Evolutionary conservation across 2,797 vertebrate genomes (phyloP).

Genomic region (Atherinosoma microstoma): DNA sequence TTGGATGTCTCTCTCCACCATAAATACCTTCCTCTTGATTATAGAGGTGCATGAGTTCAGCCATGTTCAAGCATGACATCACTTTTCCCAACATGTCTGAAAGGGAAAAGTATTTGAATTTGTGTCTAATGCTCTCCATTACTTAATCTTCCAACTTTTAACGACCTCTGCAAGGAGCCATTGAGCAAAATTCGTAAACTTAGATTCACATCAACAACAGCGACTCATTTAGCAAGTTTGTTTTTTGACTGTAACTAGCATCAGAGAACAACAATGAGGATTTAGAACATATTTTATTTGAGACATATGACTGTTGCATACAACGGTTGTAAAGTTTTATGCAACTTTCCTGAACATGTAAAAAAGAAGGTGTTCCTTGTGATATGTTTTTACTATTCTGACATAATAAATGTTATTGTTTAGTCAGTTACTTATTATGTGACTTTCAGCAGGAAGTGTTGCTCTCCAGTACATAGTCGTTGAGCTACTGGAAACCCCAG

Average conservation of each 20-base stretch:
- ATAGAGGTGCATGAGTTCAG: slow-evolving; percentile 10
- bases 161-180: background rate
- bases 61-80: background rate
- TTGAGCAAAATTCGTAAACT: background rate
- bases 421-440: background rate
- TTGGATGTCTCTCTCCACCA: background rate
- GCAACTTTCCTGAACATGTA: background rate
- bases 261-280: slow-evolving; percentile 4
- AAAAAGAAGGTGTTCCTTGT: background rate
- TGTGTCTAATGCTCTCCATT: background rate
- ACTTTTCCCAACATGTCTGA: background rate
- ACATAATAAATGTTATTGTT: background rate
- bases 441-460: background rate
- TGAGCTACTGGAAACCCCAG: background rate
- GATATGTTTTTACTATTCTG: background rate
- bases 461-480: background rate
- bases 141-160: background rate
- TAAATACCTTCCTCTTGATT: slow-evolving; percentile 25
- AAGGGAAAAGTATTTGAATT: slow-evolving; percentile 1
- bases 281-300: background rate
- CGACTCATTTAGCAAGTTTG: background rate
- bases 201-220: background rate
- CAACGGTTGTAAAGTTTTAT: background rate
- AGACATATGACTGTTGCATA: slow-evolving; percentile 15
- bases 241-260: slow-evolving; percentile 6